Conservation (phyloP, 1,140 invertebrate genomes). For the Bombus pascuorum region DNA sequence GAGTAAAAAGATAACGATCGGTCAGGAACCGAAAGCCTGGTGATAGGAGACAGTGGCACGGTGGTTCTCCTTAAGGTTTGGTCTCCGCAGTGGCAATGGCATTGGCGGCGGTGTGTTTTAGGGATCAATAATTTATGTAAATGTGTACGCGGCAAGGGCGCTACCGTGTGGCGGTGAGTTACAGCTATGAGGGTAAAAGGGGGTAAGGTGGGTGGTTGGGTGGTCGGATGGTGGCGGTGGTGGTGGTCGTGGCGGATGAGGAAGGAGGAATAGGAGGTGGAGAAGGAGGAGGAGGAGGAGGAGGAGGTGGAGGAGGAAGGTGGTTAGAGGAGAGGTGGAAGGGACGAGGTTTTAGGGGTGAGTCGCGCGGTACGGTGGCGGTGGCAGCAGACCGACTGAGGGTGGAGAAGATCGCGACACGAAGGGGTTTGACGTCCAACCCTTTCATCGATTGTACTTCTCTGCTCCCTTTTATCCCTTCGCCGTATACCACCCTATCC, state of each 20-base stretch:
- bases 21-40: neutral
- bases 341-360: conserved; percentile 53
- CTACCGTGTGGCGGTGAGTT: conserved; percentile 82
- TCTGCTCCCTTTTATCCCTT: conserved; percentile 78
- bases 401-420: conserved; percentile 76
- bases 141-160: conserved; percentile 82
- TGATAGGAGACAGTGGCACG: conserved; percentile 57
- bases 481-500: conserved; percentile 63
- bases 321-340: conserved; percentile 51
- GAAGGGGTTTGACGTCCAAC: conserved; percentile 82
- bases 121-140: conserved; percentile 83
- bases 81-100: conserved; percentile 76
- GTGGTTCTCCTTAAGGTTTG: conserved; percentile 63
- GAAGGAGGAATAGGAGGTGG: conserved; percentile 1
- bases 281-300: neutral
- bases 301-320: conserved; percentile 27
- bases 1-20: neutral
- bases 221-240: conserved; percentile 62
- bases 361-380: conserved; percentile 59
- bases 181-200: conserved; percentile 73
- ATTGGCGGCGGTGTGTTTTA: conserved; percentile 80
- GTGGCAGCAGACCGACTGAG: conserved; percentile 64
- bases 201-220: conserved; percentile 66
- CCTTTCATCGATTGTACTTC: conserved; percentile 82
- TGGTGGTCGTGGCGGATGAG: conserved; percentile 12